Evolutionary conservation across 2,888 invertebrate genomes (phyloP).

Genomic region (Pristionchus maxplancki): DNA sequence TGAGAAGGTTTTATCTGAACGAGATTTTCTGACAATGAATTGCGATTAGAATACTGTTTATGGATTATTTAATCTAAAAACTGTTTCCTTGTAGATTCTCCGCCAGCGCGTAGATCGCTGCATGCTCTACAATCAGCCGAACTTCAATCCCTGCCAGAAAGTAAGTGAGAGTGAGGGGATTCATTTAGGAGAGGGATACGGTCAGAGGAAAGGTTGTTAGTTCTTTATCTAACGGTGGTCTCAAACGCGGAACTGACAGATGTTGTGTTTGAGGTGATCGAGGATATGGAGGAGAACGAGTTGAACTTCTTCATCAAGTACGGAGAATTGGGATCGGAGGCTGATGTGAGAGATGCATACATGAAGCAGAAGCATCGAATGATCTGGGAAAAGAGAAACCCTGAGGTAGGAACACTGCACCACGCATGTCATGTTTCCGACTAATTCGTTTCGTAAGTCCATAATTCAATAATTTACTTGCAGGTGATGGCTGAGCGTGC

Average conservation of each 20-base stretch:
- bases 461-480: background rate
- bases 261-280: conserved; percentile 78
- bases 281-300: conserved; percentile 86
- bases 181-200: too few relatives aligned
- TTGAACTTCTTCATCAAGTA: conserved; percentile 96
- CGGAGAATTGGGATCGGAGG: conserved; percentile 90
- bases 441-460: too few relatives aligned
- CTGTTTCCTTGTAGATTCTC: conserved; percentile 84
- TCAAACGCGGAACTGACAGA: too few relatives aligned
- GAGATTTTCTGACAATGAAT: too few relatives aligned
- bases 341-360: conserved; percentile 86
- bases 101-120: conserved; percentile 91
- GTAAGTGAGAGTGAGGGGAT: conserved; percentile 77
- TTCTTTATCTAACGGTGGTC: too few relatives aligned
- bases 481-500: conserved; percentile 74
- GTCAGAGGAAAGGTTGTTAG: background rate
- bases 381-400: conserved; percentile 94
- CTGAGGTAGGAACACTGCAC: conserved; percentile 69
- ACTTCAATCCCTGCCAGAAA: conserved; percentile 83
- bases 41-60: too few relatives aligned
- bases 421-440: too few relatives aligned
- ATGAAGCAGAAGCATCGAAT: conserved; percentile 98
- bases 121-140: conserved; percentile 82
- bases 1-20: too few relatives aligned
- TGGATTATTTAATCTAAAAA: background rate